These are phyloP conservation scores for Eremophila alpestris DNA, from an alignment of 2,797 vertebrate genomes.

Conservation along the genomic window DNA sequence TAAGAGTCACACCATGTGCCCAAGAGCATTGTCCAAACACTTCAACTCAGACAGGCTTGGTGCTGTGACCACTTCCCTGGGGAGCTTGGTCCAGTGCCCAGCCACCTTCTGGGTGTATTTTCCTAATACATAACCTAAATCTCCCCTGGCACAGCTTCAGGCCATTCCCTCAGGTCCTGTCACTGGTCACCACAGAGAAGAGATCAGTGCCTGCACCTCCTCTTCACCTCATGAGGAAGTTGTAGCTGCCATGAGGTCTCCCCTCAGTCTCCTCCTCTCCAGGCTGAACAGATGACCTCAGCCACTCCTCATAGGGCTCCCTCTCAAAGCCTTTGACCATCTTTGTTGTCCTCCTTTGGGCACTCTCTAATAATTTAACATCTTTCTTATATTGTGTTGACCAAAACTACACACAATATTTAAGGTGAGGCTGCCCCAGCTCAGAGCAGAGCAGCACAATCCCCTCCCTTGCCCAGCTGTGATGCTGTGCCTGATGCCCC, in stretches of 20 bases:
- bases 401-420: accelerated
- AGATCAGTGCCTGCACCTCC: background rate
- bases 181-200: background rate
- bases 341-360: background rate
- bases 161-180: background rate
- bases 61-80: background rate
- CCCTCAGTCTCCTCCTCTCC: background rate
- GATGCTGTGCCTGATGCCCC: accelerated
- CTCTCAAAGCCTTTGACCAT: background rate
- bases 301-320: background rate
- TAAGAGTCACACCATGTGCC: background rate
- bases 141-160: background rate
- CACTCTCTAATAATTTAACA: background rate
- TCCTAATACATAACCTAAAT: background rate
- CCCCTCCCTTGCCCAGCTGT: accelerated
- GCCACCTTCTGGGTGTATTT: background rate
- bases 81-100: too few species aligned
- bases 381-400: background rate
- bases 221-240: background rate
- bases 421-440: background rate
- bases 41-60: background rate
- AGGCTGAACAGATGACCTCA: background rate
- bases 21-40: background rate
- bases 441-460: background rate
- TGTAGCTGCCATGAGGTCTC: background rate